Conservation (phyloP, 1,140 invertebrate species). For the Hylaeus anthracinus region DNA sequence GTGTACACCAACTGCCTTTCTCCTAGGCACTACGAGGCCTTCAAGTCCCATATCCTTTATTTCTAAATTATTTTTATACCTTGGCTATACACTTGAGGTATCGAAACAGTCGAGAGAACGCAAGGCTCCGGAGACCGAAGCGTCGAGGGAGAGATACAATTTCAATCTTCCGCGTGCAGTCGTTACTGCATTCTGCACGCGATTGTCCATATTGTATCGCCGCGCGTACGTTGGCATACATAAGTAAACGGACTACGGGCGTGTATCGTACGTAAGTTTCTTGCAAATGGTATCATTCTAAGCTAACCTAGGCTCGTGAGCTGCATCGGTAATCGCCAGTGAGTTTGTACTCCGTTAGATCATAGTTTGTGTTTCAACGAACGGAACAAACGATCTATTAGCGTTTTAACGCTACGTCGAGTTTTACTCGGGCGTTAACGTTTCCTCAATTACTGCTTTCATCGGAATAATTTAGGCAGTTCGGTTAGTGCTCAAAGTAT, state of each 20-base stretch:
- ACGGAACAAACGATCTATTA: background rate
- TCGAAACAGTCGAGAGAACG: too few relatives aligned
- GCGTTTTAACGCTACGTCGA: background rate
- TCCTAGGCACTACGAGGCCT: too few relatives aligned
- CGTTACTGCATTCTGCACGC: conserved; percentile 26
- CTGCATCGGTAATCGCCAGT: conserved; percentile 13
- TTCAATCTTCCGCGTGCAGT: background rate
- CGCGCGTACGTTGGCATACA: conserved; percentile 36
- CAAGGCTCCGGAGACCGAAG: background rate
- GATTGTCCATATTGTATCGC: conserved; percentile 39
- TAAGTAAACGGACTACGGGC: conserved; percentile 40
- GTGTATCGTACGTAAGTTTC: conserved; percentile 28
- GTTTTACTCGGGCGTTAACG: background rate
- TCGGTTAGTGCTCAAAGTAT: too few relatives aligned
- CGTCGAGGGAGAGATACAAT: background rate
- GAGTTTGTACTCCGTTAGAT: conserved; percentile 30
- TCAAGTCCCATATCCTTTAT: too few relatives aligned
- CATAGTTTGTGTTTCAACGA: background rate
- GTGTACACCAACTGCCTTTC: too few relatives aligned
- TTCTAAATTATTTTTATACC: too few relatives aligned
- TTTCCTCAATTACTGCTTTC: background rate
- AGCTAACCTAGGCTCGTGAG: conserved; percentile 18
- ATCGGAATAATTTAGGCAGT: too few relatives aligned
- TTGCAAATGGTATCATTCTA: conserved; percentile 23
- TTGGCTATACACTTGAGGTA: background rate